These are phyloP conservation scores for Brachionus manjavacas DNA, from an alignment of 1,140 invertebrate genomes.

Conservation along the genomic window DNA sequence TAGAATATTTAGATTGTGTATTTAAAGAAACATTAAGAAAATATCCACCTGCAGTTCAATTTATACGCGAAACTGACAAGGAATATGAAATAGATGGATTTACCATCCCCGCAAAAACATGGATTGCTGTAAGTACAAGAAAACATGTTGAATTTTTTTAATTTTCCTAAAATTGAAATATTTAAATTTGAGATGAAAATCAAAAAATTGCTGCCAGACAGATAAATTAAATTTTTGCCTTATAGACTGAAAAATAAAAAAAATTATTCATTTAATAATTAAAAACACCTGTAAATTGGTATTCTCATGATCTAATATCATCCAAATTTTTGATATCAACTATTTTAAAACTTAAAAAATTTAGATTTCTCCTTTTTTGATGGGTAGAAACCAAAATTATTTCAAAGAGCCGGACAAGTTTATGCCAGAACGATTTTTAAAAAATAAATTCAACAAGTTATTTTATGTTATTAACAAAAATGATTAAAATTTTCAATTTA, in stretches of 20 bases:
- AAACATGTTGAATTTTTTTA: neutral
- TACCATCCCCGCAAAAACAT: neutral
- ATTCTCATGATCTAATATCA: neutral
- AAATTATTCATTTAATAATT: neutral
- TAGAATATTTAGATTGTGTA: neutral
- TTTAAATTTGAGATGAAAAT: neutral
- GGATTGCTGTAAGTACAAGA: neutral
- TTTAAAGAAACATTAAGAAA: constrained; percentile 13
- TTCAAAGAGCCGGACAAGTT: neutral
- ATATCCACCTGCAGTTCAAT: constrained; percentile 17
- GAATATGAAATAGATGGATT: neutral
- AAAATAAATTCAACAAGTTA: neutral
- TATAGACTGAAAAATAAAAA: too few relatives aligned
- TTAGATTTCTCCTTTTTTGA: constrained; percentile 2
- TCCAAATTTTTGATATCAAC: too few relatives aligned
- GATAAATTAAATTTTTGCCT: neutral
- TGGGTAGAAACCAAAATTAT: neutral
- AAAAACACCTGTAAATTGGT: neutral
- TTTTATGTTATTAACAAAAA: neutral
- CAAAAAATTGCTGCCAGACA: too few relatives aligned
- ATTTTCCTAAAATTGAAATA: neutral
- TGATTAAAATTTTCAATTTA: neutral
- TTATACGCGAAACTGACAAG: neutral
- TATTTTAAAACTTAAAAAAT: neutral
- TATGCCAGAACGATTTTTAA: neutral